phyloP scores from a whole-genome alignment of 2,888 invertebrate species.

The Neoitamus cyanurus region DNA sequence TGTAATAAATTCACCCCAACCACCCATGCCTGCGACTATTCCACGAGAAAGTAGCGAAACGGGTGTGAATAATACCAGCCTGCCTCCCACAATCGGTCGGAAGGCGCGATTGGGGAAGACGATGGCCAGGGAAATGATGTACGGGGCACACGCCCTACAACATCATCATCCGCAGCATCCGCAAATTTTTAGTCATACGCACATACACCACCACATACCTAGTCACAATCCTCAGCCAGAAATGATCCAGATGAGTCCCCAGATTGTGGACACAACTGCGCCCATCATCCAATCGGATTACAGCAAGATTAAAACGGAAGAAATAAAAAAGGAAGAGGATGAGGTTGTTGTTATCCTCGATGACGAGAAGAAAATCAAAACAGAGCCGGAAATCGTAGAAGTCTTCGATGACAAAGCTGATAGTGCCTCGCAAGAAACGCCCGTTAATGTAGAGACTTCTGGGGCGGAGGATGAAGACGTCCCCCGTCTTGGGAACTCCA shows the following conservation, averaged over 20 bases:
- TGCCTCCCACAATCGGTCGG: constrained; percentile 58
- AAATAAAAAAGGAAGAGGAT: constrained; percentile 65
- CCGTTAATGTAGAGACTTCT: neutral
- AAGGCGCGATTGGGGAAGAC: constrained; percentile 73
- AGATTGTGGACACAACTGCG: constrained; percentile 45
- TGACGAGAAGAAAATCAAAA: constrained; percentile 61
- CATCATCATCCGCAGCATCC: constrained; percentile 54
- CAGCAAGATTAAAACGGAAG: constrained; percentile 62
- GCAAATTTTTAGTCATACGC: constrained; percentile 48
- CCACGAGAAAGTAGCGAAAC: neutral
- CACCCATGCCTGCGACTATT: neutral
- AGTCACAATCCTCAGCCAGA: constrained; percentile 51
- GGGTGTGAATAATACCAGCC: neutral
- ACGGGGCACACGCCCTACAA: constrained; percentile 56
- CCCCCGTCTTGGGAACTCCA: constrained; percentile 14
- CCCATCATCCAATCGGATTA: constrained; percentile 28
- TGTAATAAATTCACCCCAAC: neutral
- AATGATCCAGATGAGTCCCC: constrained; percentile 10
- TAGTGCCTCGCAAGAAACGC: constrained; percentile 37
- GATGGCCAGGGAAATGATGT: constrained; percentile 73
- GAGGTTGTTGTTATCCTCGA: constrained; percentile 52
- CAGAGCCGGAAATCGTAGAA: constrained; percentile 58
- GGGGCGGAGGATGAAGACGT: neutral
- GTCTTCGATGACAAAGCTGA: constrained; percentile 50
- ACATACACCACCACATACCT: constrained; percentile 30